Evolutionary conservation across 2,888 invertebrate species (phyloP), one percentile per base, ranked within the genome.

Genomic region (Gisinianus flammeolus): DNA sequence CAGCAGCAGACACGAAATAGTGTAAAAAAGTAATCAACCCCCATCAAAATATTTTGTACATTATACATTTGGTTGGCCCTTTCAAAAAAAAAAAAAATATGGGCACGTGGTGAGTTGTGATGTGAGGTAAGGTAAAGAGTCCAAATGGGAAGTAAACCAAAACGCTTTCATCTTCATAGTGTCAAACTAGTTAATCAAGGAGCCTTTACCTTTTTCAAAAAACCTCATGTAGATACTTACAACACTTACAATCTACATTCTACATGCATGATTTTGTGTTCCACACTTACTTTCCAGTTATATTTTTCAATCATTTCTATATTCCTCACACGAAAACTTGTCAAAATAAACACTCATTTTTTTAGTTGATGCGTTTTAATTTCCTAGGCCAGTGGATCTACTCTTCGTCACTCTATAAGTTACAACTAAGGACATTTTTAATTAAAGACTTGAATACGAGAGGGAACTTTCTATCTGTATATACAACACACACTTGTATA

Each of bases 11-110:
- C 28, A 10, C 62, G 4, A 62, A 12, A 62, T 26, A 5, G 26
- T 62, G 62, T 62, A 62, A 62, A 62, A 62, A 69, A 69, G 19
- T 69, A 76, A 69, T 66, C 52, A 44, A 76, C 26, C 62, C 26
- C 22, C 22, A 22, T 62, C 26, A 62, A 44, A 62, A 62, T 62
- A 62, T 26, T 62, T 62, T 24, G 16, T 62, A 62, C 44, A 16
- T 44, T 44, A 44, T 44, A 44, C 2, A n/a, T n/a, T n/a, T n/a
- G n/a, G n/a, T 62, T 62, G 2, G 10, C 10, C 5, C 26, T 28
- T 26, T 62, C 28, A 31, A 33, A 68, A 35, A 33, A 1, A 68
- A 19, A 68, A 8, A 28, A 28, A 26, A 62, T 62, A 62, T 35
- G 56, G 56, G n/a, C 56, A 24, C n/a, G 56, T 58, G 56, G 26